Conservation (phyloP, 2,888 invertebrate genomes). For the Eupithecia tripunctaria region DNA sequence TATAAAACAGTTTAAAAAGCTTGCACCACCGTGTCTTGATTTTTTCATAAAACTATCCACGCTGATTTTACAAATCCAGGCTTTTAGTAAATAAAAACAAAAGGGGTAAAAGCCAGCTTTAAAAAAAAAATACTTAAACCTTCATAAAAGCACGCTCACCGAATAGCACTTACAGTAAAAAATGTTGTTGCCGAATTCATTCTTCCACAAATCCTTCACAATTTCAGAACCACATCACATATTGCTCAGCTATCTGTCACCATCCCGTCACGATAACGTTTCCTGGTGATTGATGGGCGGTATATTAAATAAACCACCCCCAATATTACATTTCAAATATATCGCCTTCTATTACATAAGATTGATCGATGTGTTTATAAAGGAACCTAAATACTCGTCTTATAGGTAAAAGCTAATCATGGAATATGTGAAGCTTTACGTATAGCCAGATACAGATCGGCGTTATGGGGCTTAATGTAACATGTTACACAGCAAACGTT, state of each 20-base stretch:
- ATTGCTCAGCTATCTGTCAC: conserved; percentile 76
- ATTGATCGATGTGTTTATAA: conserved; percentile 75
- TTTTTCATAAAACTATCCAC: too few species aligned
- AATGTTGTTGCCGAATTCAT: not conserved
- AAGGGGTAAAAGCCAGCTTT: too few species aligned
- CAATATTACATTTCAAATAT: conserved; percentile 79
- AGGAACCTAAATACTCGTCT: conserved; percentile 38
- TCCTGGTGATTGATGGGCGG: conserved; percentile 75
- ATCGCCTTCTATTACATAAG: conserved; percentile 74
- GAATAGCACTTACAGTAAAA: not conserved
- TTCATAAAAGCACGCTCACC: not conserved
- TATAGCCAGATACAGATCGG: too few species aligned
- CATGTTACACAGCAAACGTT: too few species aligned
- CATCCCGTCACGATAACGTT: conserved; percentile 63
- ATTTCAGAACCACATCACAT: conserved; percentile 59
- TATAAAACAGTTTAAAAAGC: too few species aligned
- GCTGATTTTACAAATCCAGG: too few species aligned
- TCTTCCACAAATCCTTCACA: conserved; percentile 28
- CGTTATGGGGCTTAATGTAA: too few species aligned
- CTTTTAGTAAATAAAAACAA: too few species aligned
- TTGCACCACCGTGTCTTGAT: too few species aligned
- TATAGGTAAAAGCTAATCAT: not conserved
- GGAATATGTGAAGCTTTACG: not conserved
- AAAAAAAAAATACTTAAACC: not conserved
- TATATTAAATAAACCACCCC: conserved; percentile 79